Base-by-base conservation (phyloP, 2,888 invertebrate genomes). In the Odontothrips loti region DNA sequence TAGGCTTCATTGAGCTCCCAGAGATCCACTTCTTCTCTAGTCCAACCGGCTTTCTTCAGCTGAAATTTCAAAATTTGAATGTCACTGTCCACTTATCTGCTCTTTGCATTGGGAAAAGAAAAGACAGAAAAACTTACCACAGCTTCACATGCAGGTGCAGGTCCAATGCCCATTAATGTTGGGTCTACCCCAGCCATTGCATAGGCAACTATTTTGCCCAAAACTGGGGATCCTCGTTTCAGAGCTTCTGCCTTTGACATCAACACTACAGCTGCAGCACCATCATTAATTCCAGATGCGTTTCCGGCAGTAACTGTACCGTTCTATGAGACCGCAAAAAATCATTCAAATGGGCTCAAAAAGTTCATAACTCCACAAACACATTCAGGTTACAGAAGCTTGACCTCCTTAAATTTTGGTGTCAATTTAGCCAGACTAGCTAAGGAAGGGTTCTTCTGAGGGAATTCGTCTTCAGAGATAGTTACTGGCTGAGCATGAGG, bases 1-100 rank as follows among this genome's bases (percentile, higher is more conserved):
- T 95, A 96, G 0, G 94, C 95, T 88, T 96, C 96, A 85, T 96
- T 96, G 80, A 96, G 88, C 89, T 96, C 96, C 87, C 90, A 95
- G 1, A 95, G 87, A 86, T 96, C 95, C 1, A 93, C 92, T 83
- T 95, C 93, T 0, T 92, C 90, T 51, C 91, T 90, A 0, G 86
- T 88, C 89, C 94, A 90, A 1, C 91, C 90, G 4, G 91, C 89
- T 85, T 91, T 91, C 17, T 87, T 84, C 17, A 93, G 86, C 89
- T 95, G 84, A 84, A 85, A 43, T 4, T 2, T 43, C 34, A 43
- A 43, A 43, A 43, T 43, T 43, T 6, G 3, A 43, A 43, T 43
- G 34, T 43, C 6, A 43, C 34, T 43, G 6, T 43, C 6, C 6
- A 43, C 34, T 43, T 4, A 43, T 43, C 6, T 43, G 34, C 34